Evolutionary conservation across 2,888 invertebrate genomes (phyloP).

Genomic region (Adela reaumurella): DNA sequence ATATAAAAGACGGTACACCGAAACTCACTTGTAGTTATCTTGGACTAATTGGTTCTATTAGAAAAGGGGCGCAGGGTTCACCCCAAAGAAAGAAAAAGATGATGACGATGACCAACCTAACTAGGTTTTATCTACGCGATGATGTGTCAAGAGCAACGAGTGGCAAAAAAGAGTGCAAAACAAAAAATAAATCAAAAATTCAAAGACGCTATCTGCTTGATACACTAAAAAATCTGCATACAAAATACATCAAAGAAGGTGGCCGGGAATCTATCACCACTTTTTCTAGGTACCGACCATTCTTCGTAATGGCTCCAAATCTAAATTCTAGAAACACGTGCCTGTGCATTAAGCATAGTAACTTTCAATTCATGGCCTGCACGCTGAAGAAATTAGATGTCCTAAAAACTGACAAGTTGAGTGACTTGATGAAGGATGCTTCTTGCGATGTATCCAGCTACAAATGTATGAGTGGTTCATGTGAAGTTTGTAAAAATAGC

Average conservation of each 20-base stretch:
- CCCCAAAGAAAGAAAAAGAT: too few species aligned
- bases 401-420: not conserved
- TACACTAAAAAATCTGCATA: conserved; percentile 1
- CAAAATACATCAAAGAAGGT: conserved; percentile 3
- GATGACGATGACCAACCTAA: too few species aligned
- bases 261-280: conserved; percentile 1
- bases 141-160: not conserved
- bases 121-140: too few species aligned
- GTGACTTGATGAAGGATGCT: not conserved
- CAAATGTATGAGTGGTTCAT: not conserved
- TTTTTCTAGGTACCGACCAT: conserved; percentile 2
- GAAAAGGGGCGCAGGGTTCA: too few species aligned
- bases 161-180: conserved; percentile 4
- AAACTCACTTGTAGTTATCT: too few species aligned
- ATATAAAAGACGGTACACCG: too few species aligned
- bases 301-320: conserved; percentile 1
- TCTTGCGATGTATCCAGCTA: not conserved
- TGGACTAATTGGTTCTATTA: too few species aligned
- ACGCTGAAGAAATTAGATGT: not conserved
- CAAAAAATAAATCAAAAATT: conserved; percentile 1
- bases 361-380: not conserved
- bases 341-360: not conserved
- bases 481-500: too few species aligned
- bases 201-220: conserved; percentile 4
- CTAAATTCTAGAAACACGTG: not conserved